A percentile compares a stretch with the other conserved stretches of the same genome.
These are phyloP conservation scores for Engystomops pustulosus DNA, from an alignment of 2,113 vertebrate genomes.

Conservation along the genomic window DNA sequence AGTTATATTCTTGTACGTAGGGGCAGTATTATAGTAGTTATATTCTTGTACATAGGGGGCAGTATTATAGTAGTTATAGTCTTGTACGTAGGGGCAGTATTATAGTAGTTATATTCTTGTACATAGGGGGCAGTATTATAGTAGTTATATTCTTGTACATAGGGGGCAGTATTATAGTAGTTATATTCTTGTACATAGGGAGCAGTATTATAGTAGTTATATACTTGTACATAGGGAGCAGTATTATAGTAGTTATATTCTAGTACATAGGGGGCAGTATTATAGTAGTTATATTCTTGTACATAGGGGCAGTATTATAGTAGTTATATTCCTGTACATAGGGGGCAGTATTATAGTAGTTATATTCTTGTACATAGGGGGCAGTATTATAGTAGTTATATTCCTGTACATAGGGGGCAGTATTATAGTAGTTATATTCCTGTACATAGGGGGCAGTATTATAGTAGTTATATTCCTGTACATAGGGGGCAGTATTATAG, in stretches of 20 bases:
- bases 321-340: conserved; percentile 2
- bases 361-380: background rate
- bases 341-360: background rate
- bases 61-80: conserved; percentile 10
- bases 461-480: conserved; percentile 2
- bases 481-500: background rate
- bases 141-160: background rate
- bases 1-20: too few relatives aligned
- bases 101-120: background rate
- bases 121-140: background rate
- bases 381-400: conserved; percentile 13
- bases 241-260: conserved; percentile 2
- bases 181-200: conserved; percentile 1
- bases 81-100: background rate
- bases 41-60: background rate
- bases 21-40: background rate
- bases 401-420: conserved; percentile 2
- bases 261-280: background rate
- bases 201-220: conserved; percentile 5
- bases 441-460: conserved; percentile 3
- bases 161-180: background rate
- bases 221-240: background rate
- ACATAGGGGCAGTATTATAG: background rate
- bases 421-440: conserved; percentile 6
- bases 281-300: background rate